A percentile compares a stretch with the other conserved stretches of the same genome.
Evolutionary conservation across 2,113 vertebrate species (phyloP).

Genomic region (Sander lucioperca): DNA sequence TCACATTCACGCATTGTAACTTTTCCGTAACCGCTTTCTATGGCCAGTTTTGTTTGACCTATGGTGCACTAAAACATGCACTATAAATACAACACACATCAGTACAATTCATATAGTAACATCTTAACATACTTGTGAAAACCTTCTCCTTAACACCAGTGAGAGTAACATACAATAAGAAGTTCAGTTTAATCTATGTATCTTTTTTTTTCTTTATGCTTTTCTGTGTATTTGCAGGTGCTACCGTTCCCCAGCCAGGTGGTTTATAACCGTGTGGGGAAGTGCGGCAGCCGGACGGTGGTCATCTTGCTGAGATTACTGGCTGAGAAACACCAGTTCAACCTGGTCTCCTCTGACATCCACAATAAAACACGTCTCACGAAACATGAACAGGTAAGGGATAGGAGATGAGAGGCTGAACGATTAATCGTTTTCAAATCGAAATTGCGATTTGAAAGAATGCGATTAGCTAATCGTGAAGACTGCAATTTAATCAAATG

Average conservation of each 20-base stretch:
- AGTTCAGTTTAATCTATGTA: background rate
- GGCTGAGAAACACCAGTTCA: conserved; percentile 95
- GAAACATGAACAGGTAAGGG: conserved; percentile 94
- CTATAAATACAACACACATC: background rate
- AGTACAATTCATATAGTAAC: background rate
- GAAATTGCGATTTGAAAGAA: no score
- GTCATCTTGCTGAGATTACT: conserved; percentile 94
- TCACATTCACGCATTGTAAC: background rate
- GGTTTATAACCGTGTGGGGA: conserved; percentile 99
- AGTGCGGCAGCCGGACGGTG: conserved; percentile 97
- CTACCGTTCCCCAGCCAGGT: conserved; percentile 98
- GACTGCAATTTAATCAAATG: no score
- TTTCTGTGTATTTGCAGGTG: conserved; percentile 81
- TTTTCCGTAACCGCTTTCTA: background rate
- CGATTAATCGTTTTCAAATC: no score
- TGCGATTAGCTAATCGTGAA: no score
- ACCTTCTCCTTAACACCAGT: background rate
- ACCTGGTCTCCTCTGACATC: conserved; percentile 95
- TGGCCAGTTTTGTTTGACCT: background rate
- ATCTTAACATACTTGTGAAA: background rate
- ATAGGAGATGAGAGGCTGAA: background rate
- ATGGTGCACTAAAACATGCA: background rate
- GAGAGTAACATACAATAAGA: background rate
- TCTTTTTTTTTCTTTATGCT: background rate
- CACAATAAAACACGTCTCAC: conserved; percentile 98